phyloP scores from a whole-genome alignment of 2,888 invertebrate genomes.

The Agrilus cyanescens region DNA sequence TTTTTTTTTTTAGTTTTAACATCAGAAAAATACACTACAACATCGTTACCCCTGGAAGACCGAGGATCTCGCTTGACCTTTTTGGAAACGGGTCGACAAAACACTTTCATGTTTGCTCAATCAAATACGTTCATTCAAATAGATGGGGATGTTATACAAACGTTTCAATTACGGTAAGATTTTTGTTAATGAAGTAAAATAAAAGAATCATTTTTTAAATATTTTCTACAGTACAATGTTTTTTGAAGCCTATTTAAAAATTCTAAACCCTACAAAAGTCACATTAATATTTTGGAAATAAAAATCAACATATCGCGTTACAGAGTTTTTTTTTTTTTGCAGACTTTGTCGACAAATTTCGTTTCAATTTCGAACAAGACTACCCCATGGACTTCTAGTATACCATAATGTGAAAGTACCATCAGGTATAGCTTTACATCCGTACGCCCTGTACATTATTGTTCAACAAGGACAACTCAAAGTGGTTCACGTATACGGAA shows the following conservation, averaged over 20 bases:
- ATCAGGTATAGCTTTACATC: constrained; percentile 63
- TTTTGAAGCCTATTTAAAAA: not conserved
- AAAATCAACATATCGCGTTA: not conserved
- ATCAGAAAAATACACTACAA: constrained; percentile 6
- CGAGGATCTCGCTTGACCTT: constrained; percentile 73
- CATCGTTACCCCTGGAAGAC: constrained; percentile 57
- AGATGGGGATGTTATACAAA: constrained; percentile 80
- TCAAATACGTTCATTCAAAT: constrained; percentile 84
- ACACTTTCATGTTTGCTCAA: constrained; percentile 85
- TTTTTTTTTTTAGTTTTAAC: constrained; percentile 4
- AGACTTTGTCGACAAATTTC: constrained; percentile 81
- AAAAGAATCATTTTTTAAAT: too few relatives aligned
- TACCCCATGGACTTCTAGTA: constrained; percentile 78
- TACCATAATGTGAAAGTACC: constrained; percentile 87
- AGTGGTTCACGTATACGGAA: constrained; percentile 85
- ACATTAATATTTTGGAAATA: not conserved
- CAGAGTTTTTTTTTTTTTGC: constrained; percentile 23
- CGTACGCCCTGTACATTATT: constrained; percentile 82
- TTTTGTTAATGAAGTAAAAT: not conserved
- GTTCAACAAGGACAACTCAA: constrained; percentile 86
- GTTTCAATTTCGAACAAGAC: constrained; percentile 75
- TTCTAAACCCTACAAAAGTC: not conserved
- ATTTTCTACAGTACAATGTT: too few relatives aligned
- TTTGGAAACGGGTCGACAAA: constrained; percentile 71
- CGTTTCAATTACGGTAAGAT: constrained; percentile 73